A percentile compares a stretch with the other conserved stretches of the same genome.
These are phyloP conservation scores for Bos taurus DNA, from an alignment of 2,113 vertebrate genomes.

Conservation along the genomic window DNA sequence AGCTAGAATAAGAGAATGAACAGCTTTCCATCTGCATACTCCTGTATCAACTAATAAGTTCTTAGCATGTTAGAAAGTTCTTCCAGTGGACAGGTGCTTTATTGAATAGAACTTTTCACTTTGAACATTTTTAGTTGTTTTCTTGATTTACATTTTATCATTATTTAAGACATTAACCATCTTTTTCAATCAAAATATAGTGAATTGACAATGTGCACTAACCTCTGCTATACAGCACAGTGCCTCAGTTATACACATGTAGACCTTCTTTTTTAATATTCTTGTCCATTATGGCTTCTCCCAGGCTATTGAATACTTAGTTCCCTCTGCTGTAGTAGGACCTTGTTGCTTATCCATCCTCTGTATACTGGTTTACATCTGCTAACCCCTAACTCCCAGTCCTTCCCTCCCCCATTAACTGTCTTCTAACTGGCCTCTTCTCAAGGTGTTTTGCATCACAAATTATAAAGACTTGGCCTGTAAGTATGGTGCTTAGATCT, in stretches of 20 bases:
- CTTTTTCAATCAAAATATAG: not conserved
- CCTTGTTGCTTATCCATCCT: not conserved
- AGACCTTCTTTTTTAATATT: not conserved
- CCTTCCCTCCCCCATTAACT: not conserved
- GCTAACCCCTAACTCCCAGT: not conserved
- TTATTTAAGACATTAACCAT: conserved; percentile 43
- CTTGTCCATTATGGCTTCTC: not conserved
- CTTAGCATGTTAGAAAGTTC: not conserved
- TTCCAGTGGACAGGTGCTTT: not conserved
- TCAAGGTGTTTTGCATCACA: conserved; percentile 43
- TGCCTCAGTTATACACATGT: not conserved
- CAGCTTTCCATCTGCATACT: not conserved
- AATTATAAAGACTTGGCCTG: conserved; percentile 34
- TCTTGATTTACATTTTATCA: conserved; percentile 34
- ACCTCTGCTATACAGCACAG: not conserved
- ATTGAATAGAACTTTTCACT: conserved; percentile 25
- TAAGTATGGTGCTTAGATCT: not conserved
- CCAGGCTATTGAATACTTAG: not conserved
- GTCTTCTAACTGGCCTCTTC: conserved; percentile 50
- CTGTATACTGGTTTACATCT: not conserved
- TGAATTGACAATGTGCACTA: not conserved
- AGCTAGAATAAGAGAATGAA: not conserved
- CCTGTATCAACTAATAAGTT: not conserved
- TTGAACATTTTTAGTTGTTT: not conserved
- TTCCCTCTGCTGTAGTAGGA: not conserved